Evolutionary conservation across 1,140 invertebrate genomes (phyloP).

Genomic region (Nebria ingens): DNA sequence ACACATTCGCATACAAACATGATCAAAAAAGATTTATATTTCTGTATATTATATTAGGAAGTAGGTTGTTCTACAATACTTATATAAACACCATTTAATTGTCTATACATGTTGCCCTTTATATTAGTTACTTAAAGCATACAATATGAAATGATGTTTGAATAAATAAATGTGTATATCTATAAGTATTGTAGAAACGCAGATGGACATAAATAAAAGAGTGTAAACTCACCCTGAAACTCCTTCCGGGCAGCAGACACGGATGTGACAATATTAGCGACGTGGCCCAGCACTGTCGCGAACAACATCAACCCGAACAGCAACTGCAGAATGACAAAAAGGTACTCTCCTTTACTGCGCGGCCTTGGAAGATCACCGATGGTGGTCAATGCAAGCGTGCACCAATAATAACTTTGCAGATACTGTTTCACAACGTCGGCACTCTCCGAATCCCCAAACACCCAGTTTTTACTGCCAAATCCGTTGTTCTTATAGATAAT

Average conservation of each 20-base stretch:
- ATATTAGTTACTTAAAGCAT: no score
- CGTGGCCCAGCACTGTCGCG: constrained; percentile 85
- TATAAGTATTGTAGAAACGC: no score
- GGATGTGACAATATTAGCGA: constrained; percentile 91
- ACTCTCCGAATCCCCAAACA: constrained; percentile 70
- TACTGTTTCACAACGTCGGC: constrained; percentile 88
- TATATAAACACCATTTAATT: no score
- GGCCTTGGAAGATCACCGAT: constrained; percentile 72
- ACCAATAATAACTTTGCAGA: constrained; percentile 97
- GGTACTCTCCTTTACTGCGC: constrained; percentile 79
- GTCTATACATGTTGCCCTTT: no score
- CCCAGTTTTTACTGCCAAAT: constrained; percentile 85
- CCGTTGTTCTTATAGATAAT: constrained; percentile 91
- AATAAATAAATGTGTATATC: no score
- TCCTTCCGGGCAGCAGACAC: constrained; percentile 89
- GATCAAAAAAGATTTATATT: no score
- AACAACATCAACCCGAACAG: constrained; percentile 84
- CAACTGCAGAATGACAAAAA: constrained; percentile 83
- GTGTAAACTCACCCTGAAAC: constrained; percentile 74
- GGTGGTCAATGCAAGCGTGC: constrained; percentile 87
- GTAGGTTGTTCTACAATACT: no score
- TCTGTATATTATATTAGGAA: no score
- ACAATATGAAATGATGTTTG: no score
- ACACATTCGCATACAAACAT: no score
- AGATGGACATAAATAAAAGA: neutral